Conservation (phyloP, 2,113 vertebrate species). For the Tachycineta bicolor region DNA sequence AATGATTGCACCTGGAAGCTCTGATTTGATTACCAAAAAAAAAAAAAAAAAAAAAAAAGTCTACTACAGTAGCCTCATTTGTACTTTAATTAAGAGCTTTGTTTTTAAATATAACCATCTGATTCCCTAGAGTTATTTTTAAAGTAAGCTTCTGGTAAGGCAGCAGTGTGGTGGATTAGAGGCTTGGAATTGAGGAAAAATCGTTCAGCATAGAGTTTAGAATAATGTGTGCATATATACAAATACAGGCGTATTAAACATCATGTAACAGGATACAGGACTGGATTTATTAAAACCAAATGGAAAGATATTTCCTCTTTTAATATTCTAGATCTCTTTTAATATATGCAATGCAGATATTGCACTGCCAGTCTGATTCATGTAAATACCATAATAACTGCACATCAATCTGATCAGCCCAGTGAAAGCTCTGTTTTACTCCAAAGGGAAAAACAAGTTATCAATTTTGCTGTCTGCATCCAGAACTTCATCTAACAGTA, state of each 20-base stretch:
- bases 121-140: conserved; percentile 62
- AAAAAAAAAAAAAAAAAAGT: neutral
- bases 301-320: conserved; percentile 11
- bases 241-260: neutral
- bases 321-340: conserved; percentile 37
- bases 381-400: neutral
- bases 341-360: neutral
- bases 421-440: neutral
- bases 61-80: conserved; percentile 42
- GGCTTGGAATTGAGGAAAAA: conserved; percentile 40
- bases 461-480: neutral
- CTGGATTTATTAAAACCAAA: conserved; percentile 45
- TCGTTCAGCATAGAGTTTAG: neutral
- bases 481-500: neutral
- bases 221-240: conserved; percentile 16
- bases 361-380: neutral
- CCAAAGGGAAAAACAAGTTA: neutral
- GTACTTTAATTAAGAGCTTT: conserved; percentile 66
- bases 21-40: conserved; percentile 26
- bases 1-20: conserved; percentile 38
- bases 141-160: conserved; percentile 58
- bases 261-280: conserved; percentile 31
- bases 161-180: conserved; percentile 41
- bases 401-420: neutral
- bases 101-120: conserved; percentile 60